Conservation (phyloP, 2,888 invertebrate genomes). For the Cephalotes varians region DNA sequence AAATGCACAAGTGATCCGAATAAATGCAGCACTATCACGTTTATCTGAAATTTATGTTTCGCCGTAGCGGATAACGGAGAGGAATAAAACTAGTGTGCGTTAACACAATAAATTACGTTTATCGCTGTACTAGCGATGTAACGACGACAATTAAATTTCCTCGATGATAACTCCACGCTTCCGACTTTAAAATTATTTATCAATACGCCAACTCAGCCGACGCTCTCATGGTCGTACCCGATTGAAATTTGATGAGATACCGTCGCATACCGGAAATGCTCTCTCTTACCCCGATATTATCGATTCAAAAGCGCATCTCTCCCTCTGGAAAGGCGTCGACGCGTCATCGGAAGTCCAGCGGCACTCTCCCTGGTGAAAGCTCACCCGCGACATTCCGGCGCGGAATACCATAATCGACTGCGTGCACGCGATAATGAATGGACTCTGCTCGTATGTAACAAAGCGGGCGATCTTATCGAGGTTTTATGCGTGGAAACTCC, state of each 20-base stretch:
- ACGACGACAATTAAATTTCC: neutral
- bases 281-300: conserved; percentile 50
- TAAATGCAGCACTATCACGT: neutral
- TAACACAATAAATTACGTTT: conserved; percentile 21
- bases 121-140: neutral
- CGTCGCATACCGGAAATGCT: conserved; percentile 53
- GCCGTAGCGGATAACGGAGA: neutral
- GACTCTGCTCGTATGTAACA: conserved; percentile 20
- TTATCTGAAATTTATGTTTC: neutral
- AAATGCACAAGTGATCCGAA: neutral
- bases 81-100: neutral
- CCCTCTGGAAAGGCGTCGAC: conserved; percentile 54
- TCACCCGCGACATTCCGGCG: conserved; percentile 55
- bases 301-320: conserved; percentile 57
- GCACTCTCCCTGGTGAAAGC: conserved; percentile 64
- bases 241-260: conserved; percentile 55
- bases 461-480: conserved; percentile 26
- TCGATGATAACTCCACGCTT: conserved; percentile 7
- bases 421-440: conserved; percentile 58
- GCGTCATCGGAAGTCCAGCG: conserved; percentile 63
- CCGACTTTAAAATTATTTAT: conserved; percentile 18
- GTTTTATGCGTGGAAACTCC: conserved; percentile 14
- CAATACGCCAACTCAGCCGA: conserved; percentile 1
- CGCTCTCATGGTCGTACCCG: neutral
- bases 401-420: conserved; percentile 54